Evolutionary conservation across 2,888 invertebrate genomes (phyloP).

Genomic region (Cheilosia pagana): DNA sequence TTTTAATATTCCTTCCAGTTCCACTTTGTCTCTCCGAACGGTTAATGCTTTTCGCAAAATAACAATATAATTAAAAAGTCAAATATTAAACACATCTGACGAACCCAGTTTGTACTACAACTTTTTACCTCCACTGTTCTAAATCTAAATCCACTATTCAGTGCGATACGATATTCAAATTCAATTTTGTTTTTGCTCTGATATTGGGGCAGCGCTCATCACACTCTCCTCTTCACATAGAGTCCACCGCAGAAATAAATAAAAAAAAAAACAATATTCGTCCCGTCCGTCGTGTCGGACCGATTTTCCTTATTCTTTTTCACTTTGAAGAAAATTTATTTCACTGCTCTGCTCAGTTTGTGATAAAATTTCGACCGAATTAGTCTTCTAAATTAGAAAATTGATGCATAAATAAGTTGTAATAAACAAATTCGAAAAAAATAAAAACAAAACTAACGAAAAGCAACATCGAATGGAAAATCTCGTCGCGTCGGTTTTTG

Average conservation of each 20-base stretch:
- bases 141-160: slow-evolving; percentile 8
- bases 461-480: slow-evolving; percentile 32
- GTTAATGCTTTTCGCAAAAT: too few species aligned
- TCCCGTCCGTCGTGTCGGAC: slow-evolving; percentile 25
- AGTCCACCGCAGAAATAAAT: slow-evolving; percentile 5
- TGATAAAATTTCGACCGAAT: slow-evolving; percentile 82
- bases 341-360: slow-evolving; percentile 79
- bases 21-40: too few species aligned
- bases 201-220: slow-evolving; percentile 3
- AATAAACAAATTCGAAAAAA: slow-evolving; percentile 13
- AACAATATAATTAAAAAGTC: too few species aligned
- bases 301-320: slow-evolving; percentile 44
- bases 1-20: too few species aligned
- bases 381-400: slow-evolving; percentile 77
- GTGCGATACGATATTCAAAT: slow-evolving; percentile 24
- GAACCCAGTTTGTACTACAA: background rate
- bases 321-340: slow-evolving; percentile 60
- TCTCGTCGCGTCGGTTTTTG: slow-evolving; percentile 17
- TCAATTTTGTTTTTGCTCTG: slow-evolving; percentile 42
- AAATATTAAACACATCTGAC: too few species aligned
- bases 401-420: slow-evolving; percentile 55
- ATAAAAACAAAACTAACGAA: slow-evolving; percentile 19
- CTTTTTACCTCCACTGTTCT: slow-evolving; percentile 24
- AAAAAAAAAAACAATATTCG: slow-evolving; percentile 25
- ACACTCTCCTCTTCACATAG: slow-evolving; percentile 27